Evolutionary conservation across 2,888 invertebrate species (phyloP).

Genomic region (Laspeyria flexula): DNA sequence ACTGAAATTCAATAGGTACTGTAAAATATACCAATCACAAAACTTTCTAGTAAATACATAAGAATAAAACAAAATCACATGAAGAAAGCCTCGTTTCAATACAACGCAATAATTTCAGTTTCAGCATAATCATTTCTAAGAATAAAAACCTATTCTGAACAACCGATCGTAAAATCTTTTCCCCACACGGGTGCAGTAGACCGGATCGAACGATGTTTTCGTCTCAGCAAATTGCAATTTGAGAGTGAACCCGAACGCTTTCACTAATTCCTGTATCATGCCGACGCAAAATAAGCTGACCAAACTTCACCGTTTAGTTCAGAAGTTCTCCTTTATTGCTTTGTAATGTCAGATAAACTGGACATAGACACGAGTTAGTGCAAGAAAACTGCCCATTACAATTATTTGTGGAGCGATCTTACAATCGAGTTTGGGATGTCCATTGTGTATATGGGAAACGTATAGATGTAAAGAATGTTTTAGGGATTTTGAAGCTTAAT

Average conservation of each 20-base stretch:
- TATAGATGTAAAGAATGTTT: constrained; percentile 5
- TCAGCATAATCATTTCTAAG: constrained; percentile 33
- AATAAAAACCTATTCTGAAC: constrained; percentile 43
- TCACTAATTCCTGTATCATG: constrained; percentile 45
- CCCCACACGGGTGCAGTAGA: constrained; percentile 52
- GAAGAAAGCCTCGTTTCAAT: constrained; percentile 26
- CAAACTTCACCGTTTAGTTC: constrained; percentile 43
- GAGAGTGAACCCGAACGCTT: constrained; percentile 23
- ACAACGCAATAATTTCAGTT: constrained; percentile 34
- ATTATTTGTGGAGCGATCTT: constrained; percentile 31
- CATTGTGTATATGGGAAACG: constrained; percentile 16
- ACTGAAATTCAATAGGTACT: constrained; percentile 5
- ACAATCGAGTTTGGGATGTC: constrained; percentile 15
- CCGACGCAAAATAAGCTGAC: constrained; percentile 54
- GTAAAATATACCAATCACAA: too few species aligned
- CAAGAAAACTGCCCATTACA: constrained; percentile 43
- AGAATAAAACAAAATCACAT: constrained; percentile 16
- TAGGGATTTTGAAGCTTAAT: too few species aligned
- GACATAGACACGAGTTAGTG: constrained; percentile 47
- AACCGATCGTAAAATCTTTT: constrained; percentile 45
- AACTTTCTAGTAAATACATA: constrained; percentile 10
- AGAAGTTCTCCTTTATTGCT: constrained; percentile 68
- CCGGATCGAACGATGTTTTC: constrained; percentile 65
- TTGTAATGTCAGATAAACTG: constrained; percentile 59
- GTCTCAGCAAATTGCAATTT: constrained; percentile 34